Conservation (phyloP, 2,797 vertebrate species). For the Lepus townsendii region DNA sequence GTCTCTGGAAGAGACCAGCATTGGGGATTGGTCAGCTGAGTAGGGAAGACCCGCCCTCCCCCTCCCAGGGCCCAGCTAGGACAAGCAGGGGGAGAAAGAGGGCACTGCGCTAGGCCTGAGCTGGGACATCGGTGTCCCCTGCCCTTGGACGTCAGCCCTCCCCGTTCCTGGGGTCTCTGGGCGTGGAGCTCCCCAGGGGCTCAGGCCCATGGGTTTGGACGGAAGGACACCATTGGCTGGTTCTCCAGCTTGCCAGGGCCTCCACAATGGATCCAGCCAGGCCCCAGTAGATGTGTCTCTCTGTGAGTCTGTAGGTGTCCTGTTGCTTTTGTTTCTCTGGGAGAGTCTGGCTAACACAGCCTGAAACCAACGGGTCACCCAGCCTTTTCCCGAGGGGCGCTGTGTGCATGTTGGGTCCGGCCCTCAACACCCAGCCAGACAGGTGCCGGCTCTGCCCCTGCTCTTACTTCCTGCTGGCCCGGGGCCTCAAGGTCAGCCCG, state of each 20-base stretch:
- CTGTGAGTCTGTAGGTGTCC: background rate
- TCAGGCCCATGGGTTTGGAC: background rate
- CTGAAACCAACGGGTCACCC: too few species aligned
- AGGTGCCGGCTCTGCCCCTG: background rate
- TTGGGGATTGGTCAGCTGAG: background rate
- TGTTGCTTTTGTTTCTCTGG: background rate
- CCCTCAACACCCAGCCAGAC: background rate
- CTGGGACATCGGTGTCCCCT: background rate
- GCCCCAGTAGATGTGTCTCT: background rate
- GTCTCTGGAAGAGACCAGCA: background rate
- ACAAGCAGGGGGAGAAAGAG: background rate
- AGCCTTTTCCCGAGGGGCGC: background rate
- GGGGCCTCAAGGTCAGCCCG: background rate
- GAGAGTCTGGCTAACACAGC: too few species aligned
- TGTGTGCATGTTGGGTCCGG: background rate
- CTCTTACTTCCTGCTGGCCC: background rate
- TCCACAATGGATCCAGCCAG: background rate
- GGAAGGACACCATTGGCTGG: too few species aligned
- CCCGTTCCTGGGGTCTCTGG: background rate
- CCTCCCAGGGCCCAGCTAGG: background rate
- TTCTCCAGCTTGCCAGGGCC: background rate
- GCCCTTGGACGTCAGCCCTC: background rate
- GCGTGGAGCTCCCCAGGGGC: background rate
- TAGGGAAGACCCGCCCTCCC: background rate
- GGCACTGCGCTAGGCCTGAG: background rate